phyloP scores from a whole-genome alignment of 2,113 vertebrate genomes.

The Bujurquina vittata region DNA sequence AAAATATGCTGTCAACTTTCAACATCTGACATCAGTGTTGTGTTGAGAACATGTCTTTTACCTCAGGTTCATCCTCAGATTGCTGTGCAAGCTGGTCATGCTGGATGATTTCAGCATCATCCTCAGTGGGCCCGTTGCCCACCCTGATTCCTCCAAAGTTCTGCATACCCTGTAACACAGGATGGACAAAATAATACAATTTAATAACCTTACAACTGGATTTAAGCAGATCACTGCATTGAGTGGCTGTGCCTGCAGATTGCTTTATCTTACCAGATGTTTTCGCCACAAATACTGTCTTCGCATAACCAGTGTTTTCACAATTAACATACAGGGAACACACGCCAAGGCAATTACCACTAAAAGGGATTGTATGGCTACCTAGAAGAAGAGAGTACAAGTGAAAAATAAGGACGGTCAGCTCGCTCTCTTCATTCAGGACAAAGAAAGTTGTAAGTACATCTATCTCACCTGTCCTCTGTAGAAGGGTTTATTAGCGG shows the following conservation, averaged over 20 bases:
- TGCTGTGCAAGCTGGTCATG: conserved; percentile 96
- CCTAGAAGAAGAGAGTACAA: conserved; percentile 69
- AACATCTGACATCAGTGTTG: not conserved
- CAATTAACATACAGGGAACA: conserved; percentile 93
- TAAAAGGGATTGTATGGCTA: conserved; percentile 88
- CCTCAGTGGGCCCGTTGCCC: conserved; percentile 97
- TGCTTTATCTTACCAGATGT: conserved; percentile 85
- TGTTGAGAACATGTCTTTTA: conserved; percentile 65
- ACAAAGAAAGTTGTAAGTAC: not conserved
- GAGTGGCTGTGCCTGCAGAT: not conserved
- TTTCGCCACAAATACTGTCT: conserved; percentile 88
- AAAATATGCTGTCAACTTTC: not conserved
- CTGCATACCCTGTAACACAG: conserved; percentile 88
- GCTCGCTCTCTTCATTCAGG: not conserved
- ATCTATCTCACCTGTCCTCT: conserved; percentile 87
- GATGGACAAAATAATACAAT: not conserved
- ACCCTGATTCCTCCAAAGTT: conserved; percentile 97
- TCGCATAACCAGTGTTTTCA: conserved; percentile 92
- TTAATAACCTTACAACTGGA: not conserved
- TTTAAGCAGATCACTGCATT: not conserved
- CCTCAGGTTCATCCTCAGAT: conserved; percentile 94
- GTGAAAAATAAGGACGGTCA: not conserved
- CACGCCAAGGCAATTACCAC: conserved; percentile 91
- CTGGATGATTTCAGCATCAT: conserved; percentile 98
- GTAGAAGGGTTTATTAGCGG: conserved; percentile 85